phyloP scores from a whole-genome alignment of 2,888 invertebrate species.

The Pelosia muscerda region DNA sequence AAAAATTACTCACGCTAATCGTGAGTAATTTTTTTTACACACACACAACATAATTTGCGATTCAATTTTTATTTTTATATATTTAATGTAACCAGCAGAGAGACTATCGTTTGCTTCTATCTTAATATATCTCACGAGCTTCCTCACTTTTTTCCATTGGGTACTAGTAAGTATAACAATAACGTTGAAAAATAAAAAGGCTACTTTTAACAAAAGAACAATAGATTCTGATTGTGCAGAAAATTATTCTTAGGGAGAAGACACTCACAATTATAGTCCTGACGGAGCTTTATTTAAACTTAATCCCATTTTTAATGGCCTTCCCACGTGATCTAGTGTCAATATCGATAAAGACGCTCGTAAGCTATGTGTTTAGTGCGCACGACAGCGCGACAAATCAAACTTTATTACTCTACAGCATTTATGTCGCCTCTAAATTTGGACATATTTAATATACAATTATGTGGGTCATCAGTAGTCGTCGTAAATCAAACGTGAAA shows the following conservation, averaged over 20 bases:
- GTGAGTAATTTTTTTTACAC: no score
- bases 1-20: no score
- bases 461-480: constrained; percentile 45
- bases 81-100: no score
- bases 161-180: no score
- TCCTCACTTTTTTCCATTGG: background rate
- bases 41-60: no score
- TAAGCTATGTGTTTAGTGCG: constrained; percentile 30
- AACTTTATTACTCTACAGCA: constrained; percentile 35
- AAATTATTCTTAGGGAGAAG: background rate
- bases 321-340: constrained; percentile 22
- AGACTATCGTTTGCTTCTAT: background rate
- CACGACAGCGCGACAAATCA: constrained; percentile 38
- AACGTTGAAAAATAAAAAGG: no score
- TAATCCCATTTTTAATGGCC: background rate
- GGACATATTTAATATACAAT: constrained; percentile 33
- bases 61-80: no score
- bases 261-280: background rate
- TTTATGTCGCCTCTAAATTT: constrained; percentile 33
- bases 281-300: background rate
- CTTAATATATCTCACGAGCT: background rate
- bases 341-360: constrained; percentile 19
- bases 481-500: constrained; percentile 38
- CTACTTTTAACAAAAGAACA: background rate
- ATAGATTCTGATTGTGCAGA: background rate